Conservation (phyloP, 1,140 invertebrate species). For the Monochamus saltuarius region DNA sequence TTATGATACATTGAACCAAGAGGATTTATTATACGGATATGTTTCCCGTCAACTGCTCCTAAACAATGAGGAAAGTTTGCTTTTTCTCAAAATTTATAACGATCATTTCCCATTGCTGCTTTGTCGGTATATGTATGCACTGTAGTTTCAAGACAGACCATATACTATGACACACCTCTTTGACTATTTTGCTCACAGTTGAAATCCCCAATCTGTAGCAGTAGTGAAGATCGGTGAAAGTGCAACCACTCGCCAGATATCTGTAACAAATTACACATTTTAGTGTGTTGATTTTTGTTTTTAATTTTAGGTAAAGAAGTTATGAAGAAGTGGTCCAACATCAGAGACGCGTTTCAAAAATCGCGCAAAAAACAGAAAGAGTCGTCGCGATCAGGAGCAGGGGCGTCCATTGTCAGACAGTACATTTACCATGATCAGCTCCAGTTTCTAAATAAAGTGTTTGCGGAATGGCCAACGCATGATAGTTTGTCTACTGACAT, state of each 20-base stretch:
- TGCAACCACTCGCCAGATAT: background rate
- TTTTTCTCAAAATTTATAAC: slow-evolving; percentile 38
- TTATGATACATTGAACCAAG: slow-evolving; percentile 19
- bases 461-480: too few species aligned
- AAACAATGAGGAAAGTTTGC: slow-evolving; percentile 46
- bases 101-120: slow-evolving; percentile 38
- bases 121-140: slow-evolving; percentile 23
- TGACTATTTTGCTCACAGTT: slow-evolving; percentile 14
- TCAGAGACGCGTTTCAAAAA: too few species aligned
- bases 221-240: background rate
- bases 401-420: too few species aligned
- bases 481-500: too few species aligned
- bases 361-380: too few species aligned
- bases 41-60: slow-evolving; percentile 53
- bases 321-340: too few species aligned
- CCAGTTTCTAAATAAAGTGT: too few species aligned
- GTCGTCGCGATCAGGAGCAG: too few species aligned
- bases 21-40: slow-evolving; percentile 38
- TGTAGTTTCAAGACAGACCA: slow-evolving; percentile 12
- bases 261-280: too few species aligned
- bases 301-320: too few species aligned
- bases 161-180: slow-evolving; percentile 19
- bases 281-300: too few species aligned
- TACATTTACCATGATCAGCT: too few species aligned
- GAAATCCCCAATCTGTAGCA: slow-evolving; percentile 5